phyloP scores from a whole-genome alignment of 2,113 vertebrate species.

The Struthio camelus region DNA sequence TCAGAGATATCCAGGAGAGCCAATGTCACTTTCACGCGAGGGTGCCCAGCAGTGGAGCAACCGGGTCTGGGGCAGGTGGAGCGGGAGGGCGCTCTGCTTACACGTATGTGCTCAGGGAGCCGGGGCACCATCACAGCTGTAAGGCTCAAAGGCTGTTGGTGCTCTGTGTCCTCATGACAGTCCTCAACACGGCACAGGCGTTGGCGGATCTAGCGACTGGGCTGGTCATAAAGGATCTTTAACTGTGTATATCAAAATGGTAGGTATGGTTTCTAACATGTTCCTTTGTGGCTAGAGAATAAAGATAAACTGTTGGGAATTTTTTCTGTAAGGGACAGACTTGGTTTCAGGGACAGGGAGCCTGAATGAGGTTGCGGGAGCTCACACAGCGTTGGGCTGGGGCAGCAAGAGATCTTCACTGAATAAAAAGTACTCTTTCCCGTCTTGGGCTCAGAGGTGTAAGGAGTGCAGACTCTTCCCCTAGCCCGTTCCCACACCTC shows the following conservation, averaged over 20 bases:
- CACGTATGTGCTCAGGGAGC: neutral
- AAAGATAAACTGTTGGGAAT: neutral
- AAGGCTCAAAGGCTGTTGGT: neutral
- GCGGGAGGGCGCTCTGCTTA: neutral
- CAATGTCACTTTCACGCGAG: neutral
- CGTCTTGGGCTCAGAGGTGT: too few species aligned
- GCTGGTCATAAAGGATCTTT: neutral
- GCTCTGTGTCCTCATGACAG: neutral
- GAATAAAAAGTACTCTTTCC: too few species aligned
- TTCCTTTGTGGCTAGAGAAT: neutral
- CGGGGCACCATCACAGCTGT: rapidly evolving
- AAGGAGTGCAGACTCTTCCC: too few species aligned
- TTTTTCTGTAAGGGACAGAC: neutral
- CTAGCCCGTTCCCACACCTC: too few species aligned
- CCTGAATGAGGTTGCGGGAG: neutral
- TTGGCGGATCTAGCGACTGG: neutral
- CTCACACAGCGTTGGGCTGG: too few species aligned
- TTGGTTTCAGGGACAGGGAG: neutral
- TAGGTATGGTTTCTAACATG: rapidly evolving
- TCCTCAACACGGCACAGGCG: neutral
- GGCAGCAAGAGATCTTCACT: too few species aligned
- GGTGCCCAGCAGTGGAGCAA: neutral
- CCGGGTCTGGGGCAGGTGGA: neutral
- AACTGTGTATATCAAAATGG: neutral
- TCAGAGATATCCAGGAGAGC: neutral